Conservation (phyloP, 2,888 invertebrate species). For the Malthinus seriepunctatus region DNA sequence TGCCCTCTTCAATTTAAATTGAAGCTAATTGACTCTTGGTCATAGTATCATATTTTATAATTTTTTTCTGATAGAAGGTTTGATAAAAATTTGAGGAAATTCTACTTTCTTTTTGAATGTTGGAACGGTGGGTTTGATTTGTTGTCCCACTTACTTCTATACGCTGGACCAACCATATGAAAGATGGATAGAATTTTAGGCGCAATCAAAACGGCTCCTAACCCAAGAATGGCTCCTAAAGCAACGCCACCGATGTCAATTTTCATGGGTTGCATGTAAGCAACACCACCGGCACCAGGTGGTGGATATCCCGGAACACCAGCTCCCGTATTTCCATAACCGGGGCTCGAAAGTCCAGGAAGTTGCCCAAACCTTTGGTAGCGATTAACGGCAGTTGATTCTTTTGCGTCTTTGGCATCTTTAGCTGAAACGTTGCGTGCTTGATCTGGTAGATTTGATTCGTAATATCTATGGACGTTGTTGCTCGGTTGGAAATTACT, state of each 20-base stretch:
- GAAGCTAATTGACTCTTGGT: not conserved
- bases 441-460: slow-evolving; percentile 40
- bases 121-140: too few relatives aligned
- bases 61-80: too few relatives aligned
- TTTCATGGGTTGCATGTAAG: slow-evolving; percentile 73
- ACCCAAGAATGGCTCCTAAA: slow-evolving; percentile 77
- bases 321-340: slow-evolving; percentile 58
- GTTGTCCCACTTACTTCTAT: slow-evolving; percentile 61
- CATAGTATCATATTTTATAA: too few relatives aligned
- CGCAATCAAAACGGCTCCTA: slow-evolving; percentile 78
- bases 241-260: slow-evolving; percentile 82
- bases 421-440: slow-evolving; percentile 27
- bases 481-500: slow-evolving; percentile 56
- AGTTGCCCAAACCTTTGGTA: slow-evolving; percentile 59
- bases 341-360: slow-evolving; percentile 45
- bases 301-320: slow-evolving; percentile 38
- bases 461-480: slow-evolving; percentile 45
- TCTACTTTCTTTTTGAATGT: too few relatives aligned
- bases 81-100: too few relatives aligned
- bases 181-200: slow-evolving; percentile 78
- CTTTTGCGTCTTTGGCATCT: slow-evolving; percentile 37
- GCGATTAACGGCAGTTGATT: slow-evolving; percentile 44
- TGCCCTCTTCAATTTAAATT: too few relatives aligned
- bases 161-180: slow-evolving; percentile 67
- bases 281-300: slow-evolving; percentile 56